Base-by-base conservation (phyloP, 1,140 invertebrate genomes). In the Hycleus cichorii region DNA sequence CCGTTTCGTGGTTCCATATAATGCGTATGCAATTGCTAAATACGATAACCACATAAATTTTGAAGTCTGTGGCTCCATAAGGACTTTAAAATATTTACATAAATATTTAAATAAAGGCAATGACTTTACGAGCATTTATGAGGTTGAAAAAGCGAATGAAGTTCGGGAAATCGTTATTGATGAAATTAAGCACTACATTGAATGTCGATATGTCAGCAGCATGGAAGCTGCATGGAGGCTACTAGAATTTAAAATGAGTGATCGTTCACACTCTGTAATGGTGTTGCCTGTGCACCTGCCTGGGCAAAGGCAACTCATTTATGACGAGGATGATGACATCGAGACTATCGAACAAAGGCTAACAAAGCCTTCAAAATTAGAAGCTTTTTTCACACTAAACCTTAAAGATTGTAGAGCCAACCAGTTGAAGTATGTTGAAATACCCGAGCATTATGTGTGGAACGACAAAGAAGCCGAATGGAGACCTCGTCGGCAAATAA, bases 261-360 rank as follows among this genome's bases (percentile, higher is more conserved):
- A 54, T 50, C n/a, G 47, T 7, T 54, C 57, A 2, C 57, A 62
- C 48, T 39, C 57, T 5, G 51, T 62, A 10, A 32, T 50, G 7
- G 11, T 9, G 10, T 49, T 59, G 26, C 50, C 57, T 4, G 27
- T 62, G 9, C 60, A 62, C 46, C 42, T 59, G 5, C 25, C 44
- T 0, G 25, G 11, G 1, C 39, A 44, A 38, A 4, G 39, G 5
- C 10, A 26, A 18, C 6, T 47, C 11, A 9, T 52, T 8, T 49
- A 42, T 9, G 40, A 26, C 6, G 12, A 53, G 18, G 18, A 18
- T 4, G 45, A 47, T 3, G 43, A 51, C 2, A 11, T 3, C 1
- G 44, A 2, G 7, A 8, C 32, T 10, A 0, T 18, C 4, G 40
- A 12, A 7, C 27, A 27, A 1, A 26, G 2, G 0, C n/a, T 53